These are phyloP conservation scores for Nesometra sesokonis DNA, from an alignment of 35 echinoderm and acorn worm species.

Conservation along the genomic window DNA sequence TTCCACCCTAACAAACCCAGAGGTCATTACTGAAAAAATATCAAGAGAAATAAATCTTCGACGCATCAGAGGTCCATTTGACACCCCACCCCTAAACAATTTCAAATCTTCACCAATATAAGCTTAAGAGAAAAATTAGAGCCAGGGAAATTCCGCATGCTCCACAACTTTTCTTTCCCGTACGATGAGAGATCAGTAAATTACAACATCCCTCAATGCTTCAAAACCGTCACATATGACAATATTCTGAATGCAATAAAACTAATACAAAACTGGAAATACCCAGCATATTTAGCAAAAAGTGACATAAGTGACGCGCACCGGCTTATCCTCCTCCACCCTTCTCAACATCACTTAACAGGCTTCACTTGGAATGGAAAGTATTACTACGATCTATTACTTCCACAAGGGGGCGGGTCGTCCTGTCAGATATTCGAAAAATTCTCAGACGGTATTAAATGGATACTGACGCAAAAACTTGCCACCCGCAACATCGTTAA, in stretches of 20 bases:
- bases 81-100: too few species aligned
- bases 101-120: too few species aligned
- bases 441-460: background rate
- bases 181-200: background rate
- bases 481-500: background rate
- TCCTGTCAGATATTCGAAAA: background rate
- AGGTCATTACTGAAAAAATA: too few species aligned
- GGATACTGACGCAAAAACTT: background rate
- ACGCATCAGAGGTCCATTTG: too few species aligned
- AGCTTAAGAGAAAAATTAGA: background rate
- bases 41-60: too few species aligned
- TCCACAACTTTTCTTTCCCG: background rate
- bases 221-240: background rate
- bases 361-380: background rate
- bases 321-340: background rate
- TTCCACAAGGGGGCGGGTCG: background rate
- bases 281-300: background rate
- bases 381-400: background rate
- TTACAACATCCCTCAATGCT: background rate
- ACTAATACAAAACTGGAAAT: background rate
- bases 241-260: background rate
- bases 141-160: background rate
- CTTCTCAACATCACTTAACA: background rate
- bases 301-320: background rate
- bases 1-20: too few species aligned